phyloP scores from a whole-genome alignment of 1,140 invertebrate genomes.

The Lordiphosa clarofinis region DNA sequence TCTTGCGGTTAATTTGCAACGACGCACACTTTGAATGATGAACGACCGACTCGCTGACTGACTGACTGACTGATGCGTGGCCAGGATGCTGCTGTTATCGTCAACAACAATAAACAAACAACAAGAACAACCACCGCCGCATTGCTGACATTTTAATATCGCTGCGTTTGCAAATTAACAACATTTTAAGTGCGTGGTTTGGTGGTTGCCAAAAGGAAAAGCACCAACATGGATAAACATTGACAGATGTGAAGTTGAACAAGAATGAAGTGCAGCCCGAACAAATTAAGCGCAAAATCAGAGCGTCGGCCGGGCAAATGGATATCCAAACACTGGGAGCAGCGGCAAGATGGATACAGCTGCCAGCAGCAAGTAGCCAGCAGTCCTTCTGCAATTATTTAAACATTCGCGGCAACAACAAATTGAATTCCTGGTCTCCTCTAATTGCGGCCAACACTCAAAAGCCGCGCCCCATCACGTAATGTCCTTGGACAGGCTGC shows the following conservation, averaged over 20 bases:
- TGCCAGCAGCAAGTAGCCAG: slow-evolving; percentile 2
- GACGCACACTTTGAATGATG: slow-evolving; percentile 45
- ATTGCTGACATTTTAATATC: slow-evolving; percentile 56
- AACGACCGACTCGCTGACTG: slow-evolving; percentile 18
- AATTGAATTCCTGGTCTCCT: slow-evolving; percentile 65
- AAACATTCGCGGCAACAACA: slow-evolving; percentile 49
- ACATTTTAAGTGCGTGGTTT: slow-evolving; percentile 53
- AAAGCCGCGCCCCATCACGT: slow-evolving; percentile 42
- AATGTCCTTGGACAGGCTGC: slow-evolving; percentile 41
- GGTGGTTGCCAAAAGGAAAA: slow-evolving; percentile 27
- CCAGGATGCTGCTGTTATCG: slow-evolving; percentile 16
- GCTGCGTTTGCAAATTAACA: slow-evolving; percentile 68
- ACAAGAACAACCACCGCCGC: slow-evolving; percentile 23
- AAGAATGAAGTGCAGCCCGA: slow-evolving; percentile 72
- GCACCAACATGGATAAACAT: slow-evolving; percentile 54
- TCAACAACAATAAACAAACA: slow-evolving; percentile 15
- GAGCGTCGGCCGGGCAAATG: slow-evolving; percentile 33
- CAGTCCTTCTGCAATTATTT: slow-evolving; percentile 66
- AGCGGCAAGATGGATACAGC: slow-evolving; percentile 28
- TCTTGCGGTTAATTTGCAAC: slow-evolving; percentile 69
- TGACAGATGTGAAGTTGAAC: slow-evolving; percentile 32
- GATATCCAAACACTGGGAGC: slow-evolving; percentile 2
- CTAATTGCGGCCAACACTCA: slow-evolving; percentile 69
- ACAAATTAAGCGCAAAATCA: slow-evolving; percentile 74
- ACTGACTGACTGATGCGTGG: slow-evolving; percentile 10